These are phyloP conservation scores for Eristalinus aeneus DNA, from an alignment of 2,888 invertebrate genomes.

Conservation along the genomic window DNA sequence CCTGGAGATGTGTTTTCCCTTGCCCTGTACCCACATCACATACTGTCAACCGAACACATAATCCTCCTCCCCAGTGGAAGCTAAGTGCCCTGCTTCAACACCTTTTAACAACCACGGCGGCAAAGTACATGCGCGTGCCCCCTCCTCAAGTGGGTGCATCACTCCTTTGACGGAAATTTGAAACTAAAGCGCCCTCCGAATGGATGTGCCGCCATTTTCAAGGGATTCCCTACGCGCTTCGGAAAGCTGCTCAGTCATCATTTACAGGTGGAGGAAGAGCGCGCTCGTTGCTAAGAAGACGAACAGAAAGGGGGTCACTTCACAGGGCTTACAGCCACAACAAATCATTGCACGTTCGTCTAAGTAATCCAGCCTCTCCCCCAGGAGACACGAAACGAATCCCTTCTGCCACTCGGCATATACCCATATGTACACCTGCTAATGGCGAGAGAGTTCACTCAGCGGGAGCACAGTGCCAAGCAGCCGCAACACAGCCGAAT, in stretches of 20 bases:
- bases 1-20: not conserved
- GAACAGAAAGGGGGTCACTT: conserved; percentile 19
- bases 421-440: conserved; percentile 39
- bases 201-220: conserved; percentile 2
- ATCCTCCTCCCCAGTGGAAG: not conserved
- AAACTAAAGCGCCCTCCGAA: conserved; percentile 4
- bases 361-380: conserved; percentile 52
- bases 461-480: conserved; percentile 3
- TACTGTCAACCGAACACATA: conserved; percentile 9
- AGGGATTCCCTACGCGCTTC: not conserved
- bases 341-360: conserved; percentile 65
- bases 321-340: conserved; percentile 14
- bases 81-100: not conserved
- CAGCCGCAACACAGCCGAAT: conserved; percentile 40
- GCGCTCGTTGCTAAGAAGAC: not conserved
- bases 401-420: conserved; percentile 42
- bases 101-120: not conserved
- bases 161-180: not conserved
- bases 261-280: not conserved
- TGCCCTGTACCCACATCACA: not conserved
- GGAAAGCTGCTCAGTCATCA: not conserved
- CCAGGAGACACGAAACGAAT: conserved; percentile 37
- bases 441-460: conserved; percentile 50
- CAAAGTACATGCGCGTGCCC: not conserved
- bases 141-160: conserved; percentile 4